These are phyloP conservation scores for Arctia plantaginis DNA, from an alignment of 2,888 invertebrate genomes.

Conservation along the genomic window DNA sequence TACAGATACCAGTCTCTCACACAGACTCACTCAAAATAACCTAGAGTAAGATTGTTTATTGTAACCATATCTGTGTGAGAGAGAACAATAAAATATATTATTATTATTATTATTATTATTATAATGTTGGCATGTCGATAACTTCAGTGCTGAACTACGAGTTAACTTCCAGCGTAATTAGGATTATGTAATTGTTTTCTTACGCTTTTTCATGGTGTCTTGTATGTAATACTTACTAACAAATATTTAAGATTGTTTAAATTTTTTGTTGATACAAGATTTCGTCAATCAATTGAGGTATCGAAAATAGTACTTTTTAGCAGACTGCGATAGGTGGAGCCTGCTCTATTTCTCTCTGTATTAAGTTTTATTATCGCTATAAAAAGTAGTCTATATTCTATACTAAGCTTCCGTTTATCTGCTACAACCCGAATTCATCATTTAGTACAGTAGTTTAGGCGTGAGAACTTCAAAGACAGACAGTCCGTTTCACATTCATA, in stretches of 20 bases:
- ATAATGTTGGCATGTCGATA: constrained; percentile 62
- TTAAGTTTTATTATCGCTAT: background rate
- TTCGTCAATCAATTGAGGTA: background rate
- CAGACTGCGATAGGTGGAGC: no score
- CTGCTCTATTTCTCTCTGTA: no score
- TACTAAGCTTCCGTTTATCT: background rate
- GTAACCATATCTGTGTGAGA: no score
- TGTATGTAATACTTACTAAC: background rate
- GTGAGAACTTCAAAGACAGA: no score
- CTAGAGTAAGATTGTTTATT: no score
- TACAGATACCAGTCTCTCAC: no score
- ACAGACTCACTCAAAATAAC: no score
- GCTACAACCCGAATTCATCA: background rate
- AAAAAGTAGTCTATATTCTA: background rate
- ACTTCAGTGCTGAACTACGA: constrained; percentile 45
- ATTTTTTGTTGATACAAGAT: background rate
- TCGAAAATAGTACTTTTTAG: background rate
- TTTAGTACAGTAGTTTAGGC: no score
- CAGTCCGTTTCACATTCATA: background rate
- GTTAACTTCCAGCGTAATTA: constrained; percentile 10
- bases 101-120: no score
- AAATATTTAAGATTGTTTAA: background rate
- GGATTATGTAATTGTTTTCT: background rate
- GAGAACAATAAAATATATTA: no score
- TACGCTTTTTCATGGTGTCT: background rate